Base-by-base conservation (phyloP, 1,140 invertebrate genomes). In the Telenomus remus region DNA sequence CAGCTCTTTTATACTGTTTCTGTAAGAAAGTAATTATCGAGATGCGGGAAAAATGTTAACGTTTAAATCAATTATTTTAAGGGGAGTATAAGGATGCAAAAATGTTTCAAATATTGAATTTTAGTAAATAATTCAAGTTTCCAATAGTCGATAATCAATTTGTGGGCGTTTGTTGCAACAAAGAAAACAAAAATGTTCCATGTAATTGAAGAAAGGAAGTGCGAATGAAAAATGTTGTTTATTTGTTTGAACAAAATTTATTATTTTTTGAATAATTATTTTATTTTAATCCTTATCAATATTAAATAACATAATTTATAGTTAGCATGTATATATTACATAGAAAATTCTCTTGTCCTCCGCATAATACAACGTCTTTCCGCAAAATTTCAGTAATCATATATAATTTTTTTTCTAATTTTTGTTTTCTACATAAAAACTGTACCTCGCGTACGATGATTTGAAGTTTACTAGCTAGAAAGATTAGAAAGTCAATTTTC, bases 241-340 rank as follows among this genome's bases (percentile, higher is more conserved):
- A n/a, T 27, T 27, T 6, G 19, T 27, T 27, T 27, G 19, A 27
- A 27, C 19, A 27, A 27, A 27, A 27, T 27, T 27, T 27, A 27
- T 27, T 27, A 48, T 16, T 77, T 83, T 81, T 79, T 82, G 82
- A 85, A 86, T 86, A 84, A 86, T 86, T 82, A 84, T 85, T 86
- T 86, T 86, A 85, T 85, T 86, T 85, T 85, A 60, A 85, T 85
- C 74, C 83, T 85, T 86, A 86, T 85, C 76, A 82, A 86, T 86
- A 86, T 85, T 86, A 86, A 86, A 86, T 85, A 86, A 86, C 84
- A 84, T 85, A 86, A 83, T 86, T 27, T 86, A 84, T 76, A 80
- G 80, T 12, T 84, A 85, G 81, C 81, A 79, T 84, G 80, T 86
- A 85, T 86, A 86, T 86, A 84, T 86, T 86, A 86, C 81, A 86